Percentiles rank a stretch among this genome's conserved stretches.
Conservation (phyloP, 2,797 vertebrate genomes). For the Oreochromis grahami region DNA sequence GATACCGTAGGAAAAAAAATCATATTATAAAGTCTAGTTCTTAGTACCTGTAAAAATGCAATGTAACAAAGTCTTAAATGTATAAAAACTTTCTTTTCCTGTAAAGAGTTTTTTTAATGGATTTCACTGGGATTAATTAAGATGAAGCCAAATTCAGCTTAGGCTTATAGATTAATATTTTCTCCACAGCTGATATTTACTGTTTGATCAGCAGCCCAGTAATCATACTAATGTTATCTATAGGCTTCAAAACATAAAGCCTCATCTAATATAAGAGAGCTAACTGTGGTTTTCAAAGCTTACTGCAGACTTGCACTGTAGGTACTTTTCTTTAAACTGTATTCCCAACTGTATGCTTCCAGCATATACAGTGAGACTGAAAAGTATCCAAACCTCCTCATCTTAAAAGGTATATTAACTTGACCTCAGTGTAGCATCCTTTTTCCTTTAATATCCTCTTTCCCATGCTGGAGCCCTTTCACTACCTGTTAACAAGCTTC, state of each 20-base stretch:
- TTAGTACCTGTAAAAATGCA: background rate
- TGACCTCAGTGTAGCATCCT: too few relatives aligned
- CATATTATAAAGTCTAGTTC: background rate
- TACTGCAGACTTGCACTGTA: background rate
- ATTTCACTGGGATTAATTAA: background rate
- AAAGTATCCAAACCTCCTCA: background rate
- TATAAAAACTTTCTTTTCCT: background rate
- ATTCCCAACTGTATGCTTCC: background rate
- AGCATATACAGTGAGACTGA: background rate
- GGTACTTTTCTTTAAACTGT: background rate
- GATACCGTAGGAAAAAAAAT: background rate
- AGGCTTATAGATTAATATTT: background rate
- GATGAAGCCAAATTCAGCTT: rapidly evolving
- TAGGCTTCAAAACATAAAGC: background rate
- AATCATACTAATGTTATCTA: background rate
- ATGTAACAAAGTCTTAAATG: background rate
- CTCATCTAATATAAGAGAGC: background rate
- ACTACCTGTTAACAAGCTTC: background rate
- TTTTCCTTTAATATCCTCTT: background rate
- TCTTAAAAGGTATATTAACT: background rate
- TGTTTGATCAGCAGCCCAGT: background rate
- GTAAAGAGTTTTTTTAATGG: background rate
- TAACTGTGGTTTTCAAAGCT: background rate
- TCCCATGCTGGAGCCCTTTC: background rate
- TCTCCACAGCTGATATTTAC: background rate